A percentile compares a stretch with the other conserved stretches of the same genome.
phyloP scores from a whole-genome alignment of 2,797 vertebrate species.

The Austrolebias charrua region DNA sequence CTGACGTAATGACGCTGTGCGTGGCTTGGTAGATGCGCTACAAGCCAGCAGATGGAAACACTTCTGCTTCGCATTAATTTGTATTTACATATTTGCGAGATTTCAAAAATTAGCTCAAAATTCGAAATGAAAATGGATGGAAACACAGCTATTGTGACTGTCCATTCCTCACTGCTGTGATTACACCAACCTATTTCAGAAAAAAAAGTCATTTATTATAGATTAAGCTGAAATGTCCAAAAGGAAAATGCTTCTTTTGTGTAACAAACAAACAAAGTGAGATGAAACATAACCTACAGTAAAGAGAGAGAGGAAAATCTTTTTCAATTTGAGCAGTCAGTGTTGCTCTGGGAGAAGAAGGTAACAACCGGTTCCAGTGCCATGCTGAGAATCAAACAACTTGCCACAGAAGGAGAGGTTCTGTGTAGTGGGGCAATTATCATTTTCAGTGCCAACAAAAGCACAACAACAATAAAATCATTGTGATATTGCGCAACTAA shows the following conservation, averaged over 20 bases:
- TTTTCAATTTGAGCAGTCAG: slow-evolving; percentile 77
- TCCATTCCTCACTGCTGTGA: slow-evolving; percentile 82
- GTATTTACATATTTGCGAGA: too few relatives aligned
- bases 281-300: slow-evolving; percentile 79
- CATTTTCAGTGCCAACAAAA: slow-evolving; percentile 50
- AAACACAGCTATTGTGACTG: too few relatives aligned
- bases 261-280: slow-evolving; percentile 79
- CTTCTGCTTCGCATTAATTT: too few relatives aligned
- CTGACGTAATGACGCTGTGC: too few relatives aligned
- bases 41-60: too few relatives aligned
- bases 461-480: slow-evolving; percentile 48
- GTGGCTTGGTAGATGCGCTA: too few relatives aligned
- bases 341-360: slow-evolving; percentile 59
- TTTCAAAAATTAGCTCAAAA: too few relatives aligned
- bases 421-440: slow-evolving; percentile 51
- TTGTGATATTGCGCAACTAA: slow-evolving; percentile 29
- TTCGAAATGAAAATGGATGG: too few relatives aligned
- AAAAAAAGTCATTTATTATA: slow-evolving; percentile 73
- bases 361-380: slow-evolving; percentile 62
- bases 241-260: slow-evolving; percentile 79
- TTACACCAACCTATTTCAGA: slow-evolving; percentile 84
- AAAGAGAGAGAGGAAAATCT: slow-evolving; percentile 58
- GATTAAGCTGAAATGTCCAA: slow-evolving; percentile 80
- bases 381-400: slow-evolving; percentile 79
- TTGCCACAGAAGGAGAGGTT: slow-evolving; percentile 58